Conservation (phyloP, 1,140 invertebrate genomes). For the Penaeus vannamei region DNA sequence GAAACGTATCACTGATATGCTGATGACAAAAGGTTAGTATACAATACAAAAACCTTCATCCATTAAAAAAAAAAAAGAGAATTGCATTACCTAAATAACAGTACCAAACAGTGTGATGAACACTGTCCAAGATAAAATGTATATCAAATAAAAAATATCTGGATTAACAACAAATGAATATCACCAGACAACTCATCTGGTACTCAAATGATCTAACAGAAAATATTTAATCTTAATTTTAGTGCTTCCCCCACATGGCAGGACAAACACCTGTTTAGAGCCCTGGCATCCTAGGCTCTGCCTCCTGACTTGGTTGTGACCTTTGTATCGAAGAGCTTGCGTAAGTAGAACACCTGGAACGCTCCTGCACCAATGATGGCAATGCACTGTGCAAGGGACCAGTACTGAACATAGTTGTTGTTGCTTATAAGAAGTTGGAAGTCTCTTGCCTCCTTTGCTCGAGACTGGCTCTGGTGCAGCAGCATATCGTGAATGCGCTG, state of each 20-base stretch:
- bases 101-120: background rate
- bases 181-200: background rate
- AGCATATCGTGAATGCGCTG: conserved; percentile 88
- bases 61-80: no score
- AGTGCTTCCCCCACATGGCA: background rate
- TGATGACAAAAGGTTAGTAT: no score
- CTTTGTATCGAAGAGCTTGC: conserved; percentile 88
- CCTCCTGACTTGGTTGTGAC: conserved; percentile 69
- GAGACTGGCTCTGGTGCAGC: conserved; percentile 84
- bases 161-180: background rate
- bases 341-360: conserved; percentile 89
- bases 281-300: conserved; percentile 29
- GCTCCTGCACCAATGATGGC: conserved; percentile 84
- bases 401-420: conserved; percentile 87
- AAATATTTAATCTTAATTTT: no score
- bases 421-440: conserved; percentile 87
- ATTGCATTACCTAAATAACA: no score
- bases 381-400: conserved; percentile 89
- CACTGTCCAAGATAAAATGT: background rate
- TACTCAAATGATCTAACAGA: background rate
- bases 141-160: conserved; percentile 26
- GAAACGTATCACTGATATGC: no score
- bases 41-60: no score
- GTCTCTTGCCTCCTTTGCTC: conserved; percentile 84
- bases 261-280: background rate